These are phyloP conservation scores for Ornithorhynchus anatinus DNA, from an alignment of 2,113 vertebrate genomes.

Conservation along the genomic window DNA sequence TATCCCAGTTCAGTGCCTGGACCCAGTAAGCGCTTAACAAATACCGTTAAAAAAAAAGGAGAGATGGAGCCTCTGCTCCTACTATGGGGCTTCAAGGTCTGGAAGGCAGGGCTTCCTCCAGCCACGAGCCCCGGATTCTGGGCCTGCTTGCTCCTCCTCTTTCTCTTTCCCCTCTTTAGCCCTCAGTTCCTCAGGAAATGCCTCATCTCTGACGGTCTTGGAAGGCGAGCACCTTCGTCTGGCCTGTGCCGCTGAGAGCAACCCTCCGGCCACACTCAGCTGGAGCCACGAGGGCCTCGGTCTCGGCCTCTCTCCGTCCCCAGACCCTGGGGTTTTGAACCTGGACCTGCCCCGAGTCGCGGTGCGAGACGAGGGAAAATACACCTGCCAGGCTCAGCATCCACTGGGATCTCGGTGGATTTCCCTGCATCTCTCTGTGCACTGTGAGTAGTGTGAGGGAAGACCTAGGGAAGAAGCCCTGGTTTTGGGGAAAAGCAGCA, in stretches of 20 bases:
- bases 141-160: not conserved
- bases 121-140: not conserved
- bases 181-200: rapidly evolving
- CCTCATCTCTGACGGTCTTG: not conserved
- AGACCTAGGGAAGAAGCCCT: no score
- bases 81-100: not conserved
- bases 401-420: rapidly evolving
- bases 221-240: not conserved
- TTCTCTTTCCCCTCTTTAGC: not conserved
- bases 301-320: not conserved
- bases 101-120: not conserved
- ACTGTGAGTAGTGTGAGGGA: slow-evolving; percentile 41
- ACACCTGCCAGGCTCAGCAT: slow-evolving; percentile 7
- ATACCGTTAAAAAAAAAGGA: no score
- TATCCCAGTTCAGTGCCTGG: no score
- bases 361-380: rapidly evolving
- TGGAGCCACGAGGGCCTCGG: not conserved
- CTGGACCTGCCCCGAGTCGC: not conserved
- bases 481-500: no score
- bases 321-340: not conserved
- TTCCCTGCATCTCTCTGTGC: not conserved
- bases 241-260: not conserved
- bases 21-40: no score
- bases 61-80: not conserved
- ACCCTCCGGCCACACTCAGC: not conserved